Evolutionary conservation across 2,888 invertebrate species (phyloP), one percentile per base, ranked within the genome.

Genomic region (Drosophila atripex): DNA sequence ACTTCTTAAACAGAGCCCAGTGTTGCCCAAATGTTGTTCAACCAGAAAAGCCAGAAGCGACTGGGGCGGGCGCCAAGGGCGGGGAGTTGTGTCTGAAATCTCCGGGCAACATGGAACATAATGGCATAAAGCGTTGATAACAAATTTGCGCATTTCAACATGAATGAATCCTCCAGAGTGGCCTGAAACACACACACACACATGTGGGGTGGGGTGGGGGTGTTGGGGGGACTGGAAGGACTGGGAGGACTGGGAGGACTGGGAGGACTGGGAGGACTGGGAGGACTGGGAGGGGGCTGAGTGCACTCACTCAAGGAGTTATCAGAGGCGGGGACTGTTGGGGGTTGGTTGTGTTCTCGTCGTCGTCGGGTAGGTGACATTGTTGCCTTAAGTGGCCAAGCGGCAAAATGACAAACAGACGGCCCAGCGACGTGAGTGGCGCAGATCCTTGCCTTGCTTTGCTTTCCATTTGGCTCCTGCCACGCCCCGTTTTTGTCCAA

Each of bases 71-170:
- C 18, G 1, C n/a, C n/a, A n/a, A n/a, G n/a, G n/a, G n/a, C n/a
- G n/a, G n/a, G n/a, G 21, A 21, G 16, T 11, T 41, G 39, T 41
- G 39, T 41, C 39, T 41, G 11, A 23, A 50, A 46, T 51, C 50
- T 47, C 53, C 60, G 46, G 58, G 60, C 74, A 71, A 60, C 64
- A 54, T 28, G 80, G 76, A 88, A 78, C 86, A 88, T 85, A 89
- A 88, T 88, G 88, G 83, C 80, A 88, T 83, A 78, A 79, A 89
- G 88, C 88, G 84, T 88, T 84, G 89, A 87, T 87, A 88, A 89
- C 86, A 88, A 87, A 88, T 86, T 86, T 88, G 85, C 88, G 78
- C 88, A 89, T 89, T 89, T 89, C 89, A 86, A 87, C 89, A 80
- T 84, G 86, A 84, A 84, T 84, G 88, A 89, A 88, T 89, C 76